Percentiles rank a stretch among this genome's conserved stretches.
Evolutionary conservation across 2,113 vertebrate species (phyloP).

Genomic region (Gracilinanus agilis): DNA sequence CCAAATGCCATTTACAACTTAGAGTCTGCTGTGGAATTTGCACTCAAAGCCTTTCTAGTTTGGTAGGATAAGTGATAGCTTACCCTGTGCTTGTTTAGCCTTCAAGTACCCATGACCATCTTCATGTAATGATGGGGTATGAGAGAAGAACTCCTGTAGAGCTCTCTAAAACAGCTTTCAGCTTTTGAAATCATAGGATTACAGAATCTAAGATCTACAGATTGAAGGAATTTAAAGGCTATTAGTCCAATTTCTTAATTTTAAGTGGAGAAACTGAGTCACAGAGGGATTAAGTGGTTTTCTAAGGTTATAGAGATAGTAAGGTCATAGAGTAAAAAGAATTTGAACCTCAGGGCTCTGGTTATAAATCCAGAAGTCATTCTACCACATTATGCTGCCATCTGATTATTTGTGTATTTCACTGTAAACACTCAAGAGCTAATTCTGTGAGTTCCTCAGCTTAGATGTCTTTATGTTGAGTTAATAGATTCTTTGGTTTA

Average conservation of each 20-base stretch:
- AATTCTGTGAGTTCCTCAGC: constrained; percentile 4
- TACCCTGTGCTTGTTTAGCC: neutral
- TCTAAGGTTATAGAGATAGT: too few relatives aligned
- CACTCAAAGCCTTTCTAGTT: neutral
- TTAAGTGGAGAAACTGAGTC: neutral
- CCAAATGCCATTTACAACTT: neutral
- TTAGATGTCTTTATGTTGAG: constrained; percentile 54
- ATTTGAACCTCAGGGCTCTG: neutral
- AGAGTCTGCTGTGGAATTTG: neutral
- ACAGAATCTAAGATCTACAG: neutral
- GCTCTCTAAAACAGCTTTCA: constrained; percentile 43
- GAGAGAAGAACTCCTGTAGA: neutral
- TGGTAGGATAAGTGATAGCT: neutral
- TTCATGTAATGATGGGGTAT: neutral
- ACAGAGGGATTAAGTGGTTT: neutral
- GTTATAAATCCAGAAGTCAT: neutral
- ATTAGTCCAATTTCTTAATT: neutral
- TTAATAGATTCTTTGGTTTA: constrained; percentile 24
- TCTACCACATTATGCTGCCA: neutral
- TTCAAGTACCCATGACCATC: neutral
- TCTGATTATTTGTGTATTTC: neutral
- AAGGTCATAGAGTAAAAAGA: neutral
- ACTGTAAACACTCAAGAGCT: neutral
- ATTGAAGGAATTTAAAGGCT: neutral
- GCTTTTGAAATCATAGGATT: neutral